A percentile compares a stretch with the other conserved stretches of the same genome.
These are phyloP conservation scores for Peribatodes rhomboidaria DNA, from an alignment of 2,888 invertebrate genomes.

Conservation along the genomic window DNA sequence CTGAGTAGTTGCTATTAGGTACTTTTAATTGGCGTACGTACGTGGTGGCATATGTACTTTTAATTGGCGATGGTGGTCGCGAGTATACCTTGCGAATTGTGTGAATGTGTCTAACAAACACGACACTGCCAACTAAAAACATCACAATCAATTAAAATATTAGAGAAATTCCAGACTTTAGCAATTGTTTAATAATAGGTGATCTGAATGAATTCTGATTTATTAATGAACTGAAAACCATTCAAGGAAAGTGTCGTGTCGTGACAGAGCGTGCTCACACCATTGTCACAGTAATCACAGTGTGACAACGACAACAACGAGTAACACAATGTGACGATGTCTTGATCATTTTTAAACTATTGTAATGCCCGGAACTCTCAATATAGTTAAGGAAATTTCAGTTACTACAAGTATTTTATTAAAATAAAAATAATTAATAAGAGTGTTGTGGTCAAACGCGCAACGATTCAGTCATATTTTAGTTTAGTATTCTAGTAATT, in stretches of 20 bases:
- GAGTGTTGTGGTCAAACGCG: conserved; percentile 61
- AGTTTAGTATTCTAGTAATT: conserved; percentile 61
- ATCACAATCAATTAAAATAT: conserved; percentile 35
- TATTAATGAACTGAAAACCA: too few relatives aligned
- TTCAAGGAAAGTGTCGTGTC: too few relatives aligned
- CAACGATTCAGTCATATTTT: conserved; percentile 75
- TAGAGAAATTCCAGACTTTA: background rate
- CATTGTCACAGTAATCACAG: too few relatives aligned
- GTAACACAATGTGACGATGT: too few relatives aligned
- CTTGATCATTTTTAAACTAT: background rate
- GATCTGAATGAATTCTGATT: too few relatives aligned
- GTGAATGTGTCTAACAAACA: conserved; percentile 38
- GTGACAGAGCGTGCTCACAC: too few relatives aligned
- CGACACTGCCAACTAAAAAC: conserved; percentile 40
- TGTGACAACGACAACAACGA: too few relatives aligned
- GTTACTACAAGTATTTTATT: conserved; percentile 44
- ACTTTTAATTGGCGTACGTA: too few relatives aligned
- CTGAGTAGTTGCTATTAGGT: too few relatives aligned
- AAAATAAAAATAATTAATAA: conserved; percentile 36
- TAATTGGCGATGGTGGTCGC: conserved; percentile 28
- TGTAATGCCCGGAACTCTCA: conserved; percentile 1
- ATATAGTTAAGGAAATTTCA: conserved; percentile 17
- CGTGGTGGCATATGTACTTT: too few relatives aligned
- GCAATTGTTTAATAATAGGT: background rate
- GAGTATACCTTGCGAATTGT: conserved; percentile 31